Evolutionary conservation across 2,113 vertebrate species (phyloP).

Genomic region (Cromileptes altivelis): DNA sequence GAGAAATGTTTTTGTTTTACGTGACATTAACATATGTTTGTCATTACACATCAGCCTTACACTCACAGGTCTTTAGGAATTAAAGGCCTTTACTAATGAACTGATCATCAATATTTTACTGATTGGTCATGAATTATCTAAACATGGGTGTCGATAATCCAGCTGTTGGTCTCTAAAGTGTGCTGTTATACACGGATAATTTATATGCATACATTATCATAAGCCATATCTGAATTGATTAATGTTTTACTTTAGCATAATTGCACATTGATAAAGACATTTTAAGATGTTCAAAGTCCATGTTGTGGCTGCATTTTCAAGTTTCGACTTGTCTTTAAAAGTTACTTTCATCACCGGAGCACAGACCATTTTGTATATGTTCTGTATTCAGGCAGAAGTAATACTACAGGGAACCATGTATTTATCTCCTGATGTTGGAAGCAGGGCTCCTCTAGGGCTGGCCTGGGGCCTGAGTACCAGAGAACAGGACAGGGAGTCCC

Average conservation of each 20-base stretch:
- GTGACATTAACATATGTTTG: background rate
- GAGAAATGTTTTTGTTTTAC: background rate
- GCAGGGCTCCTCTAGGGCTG: slow-evolving; percentile 80
- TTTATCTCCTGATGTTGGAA: slow-evolving; percentile 78
- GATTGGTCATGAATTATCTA: slow-evolving; percentile 88
- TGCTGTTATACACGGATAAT: background rate
- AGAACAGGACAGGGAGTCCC: slow-evolving; percentile 69
- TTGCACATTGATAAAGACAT: background rate
- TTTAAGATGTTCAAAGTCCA: background rate
- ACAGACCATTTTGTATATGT: slow-evolving; percentile 50
- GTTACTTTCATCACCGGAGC: slow-evolving; percentile 46
- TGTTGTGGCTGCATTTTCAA: background rate
- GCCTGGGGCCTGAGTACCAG: slow-evolving; percentile 76
- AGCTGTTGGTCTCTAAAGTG: slow-evolving; percentile 70
- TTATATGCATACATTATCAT: background rate
- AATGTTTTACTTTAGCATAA: background rate
- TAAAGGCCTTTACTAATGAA: slow-evolving; percentile 83
- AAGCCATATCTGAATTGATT: background rate
- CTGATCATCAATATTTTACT: slow-evolving; percentile 89
- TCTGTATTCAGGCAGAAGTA: slow-evolving; percentile 75
- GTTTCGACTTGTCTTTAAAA: slow-evolving; percentile 36
- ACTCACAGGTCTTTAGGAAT: slow-evolving; percentile 81
- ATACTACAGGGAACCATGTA: slow-evolving; percentile 65
- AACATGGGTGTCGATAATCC: slow-evolving; percentile 83
- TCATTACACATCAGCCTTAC: slow-evolving; percentile 69